These are phyloP conservation scores for Trissolcus japonicus DNA, from an alignment of 2,888 invertebrate species.

Conservation along the genomic window DNA sequence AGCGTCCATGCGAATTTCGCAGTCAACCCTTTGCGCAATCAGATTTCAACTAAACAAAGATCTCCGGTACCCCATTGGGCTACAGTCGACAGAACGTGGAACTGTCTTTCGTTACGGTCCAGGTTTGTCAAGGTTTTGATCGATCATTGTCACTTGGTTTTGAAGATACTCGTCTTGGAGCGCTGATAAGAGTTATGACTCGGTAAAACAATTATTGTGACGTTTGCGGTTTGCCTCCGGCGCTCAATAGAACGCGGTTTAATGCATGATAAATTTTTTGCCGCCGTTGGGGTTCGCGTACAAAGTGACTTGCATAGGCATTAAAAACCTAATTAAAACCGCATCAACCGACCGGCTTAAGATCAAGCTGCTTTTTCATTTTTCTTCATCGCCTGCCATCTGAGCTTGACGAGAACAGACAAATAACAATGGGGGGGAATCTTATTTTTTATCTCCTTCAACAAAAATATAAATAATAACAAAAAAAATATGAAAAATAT, in stretches of 20 bases:
- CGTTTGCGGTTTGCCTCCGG: slow-evolving; percentile 17
- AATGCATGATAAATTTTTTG: slow-evolving; percentile 57
- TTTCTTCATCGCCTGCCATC: neutral
- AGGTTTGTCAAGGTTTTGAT: slow-evolving; percentile 8
- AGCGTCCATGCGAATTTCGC: slow-evolving; percentile 72
- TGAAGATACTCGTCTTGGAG: slow-evolving; percentile 21
- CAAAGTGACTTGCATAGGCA: slow-evolving; percentile 47
- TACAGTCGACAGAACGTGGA: too few relatives aligned
- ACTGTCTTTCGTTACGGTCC: too few relatives aligned
- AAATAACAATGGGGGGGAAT: neutral
- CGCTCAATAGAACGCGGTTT: slow-evolving; percentile 45
- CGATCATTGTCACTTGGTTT: slow-evolving; percentile 22
- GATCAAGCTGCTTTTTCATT: slow-evolving; percentile 1
- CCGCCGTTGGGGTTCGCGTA: slow-evolving; percentile 1
- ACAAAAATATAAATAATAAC: neutral
- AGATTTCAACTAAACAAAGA: slow-evolving; percentile 25
- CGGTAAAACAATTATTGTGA: slow-evolving; percentile 35
- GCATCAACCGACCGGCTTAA: slow-evolving; percentile 25
- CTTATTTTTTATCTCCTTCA: neutral
- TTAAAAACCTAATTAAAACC: slow-evolving; percentile 53
- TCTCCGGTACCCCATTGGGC: neutral
- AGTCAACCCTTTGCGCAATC: slow-evolving; percentile 64
- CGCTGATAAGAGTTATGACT: slow-evolving; percentile 38
- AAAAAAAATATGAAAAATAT: neutral
- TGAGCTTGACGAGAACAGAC: too few relatives aligned